Evolutionary conservation across 2,888 invertebrate genomes (phyloP).

Genomic region (Cetonia aurata): DNA sequence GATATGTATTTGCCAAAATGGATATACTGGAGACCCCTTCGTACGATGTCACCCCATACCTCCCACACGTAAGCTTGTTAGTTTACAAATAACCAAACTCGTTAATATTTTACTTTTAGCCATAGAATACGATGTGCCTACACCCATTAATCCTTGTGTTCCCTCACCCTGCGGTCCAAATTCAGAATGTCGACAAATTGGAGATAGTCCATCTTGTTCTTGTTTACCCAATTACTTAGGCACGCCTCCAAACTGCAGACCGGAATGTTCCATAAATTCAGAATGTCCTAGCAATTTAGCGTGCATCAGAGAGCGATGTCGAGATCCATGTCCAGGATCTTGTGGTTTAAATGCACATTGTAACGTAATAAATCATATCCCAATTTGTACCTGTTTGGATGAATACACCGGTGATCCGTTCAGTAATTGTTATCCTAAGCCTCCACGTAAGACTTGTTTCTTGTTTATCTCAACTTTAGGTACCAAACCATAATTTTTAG

Average conservation of each 20-base stretch:
- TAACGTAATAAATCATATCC: conserved; percentile 77
- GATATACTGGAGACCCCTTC: conserved; percentile 78
- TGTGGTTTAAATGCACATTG: conserved; percentile 77
- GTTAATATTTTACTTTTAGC: conserved; percentile 50
- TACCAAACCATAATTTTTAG: conserved; percentile 59
- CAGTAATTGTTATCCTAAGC: conserved; percentile 72
- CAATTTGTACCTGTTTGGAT: conserved; percentile 76
- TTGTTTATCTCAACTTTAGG: too few species aligned
- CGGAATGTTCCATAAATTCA: conserved; percentile 79
- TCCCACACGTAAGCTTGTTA: conserved; percentile 60
- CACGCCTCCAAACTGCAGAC: conserved; percentile 79
- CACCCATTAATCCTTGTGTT: conserved; percentile 72
- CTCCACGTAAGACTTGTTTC: conserved; percentile 58
- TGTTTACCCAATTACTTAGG: conserved; percentile 77
- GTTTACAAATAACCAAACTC: conserved; percentile 21
- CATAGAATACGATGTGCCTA: conserved; percentile 39
- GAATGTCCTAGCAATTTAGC: conserved; percentile 80
- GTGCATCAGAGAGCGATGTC: conserved; percentile 80
- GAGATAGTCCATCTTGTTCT: conserved; percentile 74
- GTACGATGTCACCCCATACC: conserved; percentile 71
- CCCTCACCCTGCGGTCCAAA: conserved; percentile 79
- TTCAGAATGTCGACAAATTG: conserved; percentile 73
- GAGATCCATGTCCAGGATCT: conserved; percentile 80
- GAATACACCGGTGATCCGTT: conserved; percentile 77
- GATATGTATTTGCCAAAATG: conserved; percentile 77